Evolutionary conservation across 2,797 vertebrate species (phyloP).

Genomic region (Huso huso): DNA sequence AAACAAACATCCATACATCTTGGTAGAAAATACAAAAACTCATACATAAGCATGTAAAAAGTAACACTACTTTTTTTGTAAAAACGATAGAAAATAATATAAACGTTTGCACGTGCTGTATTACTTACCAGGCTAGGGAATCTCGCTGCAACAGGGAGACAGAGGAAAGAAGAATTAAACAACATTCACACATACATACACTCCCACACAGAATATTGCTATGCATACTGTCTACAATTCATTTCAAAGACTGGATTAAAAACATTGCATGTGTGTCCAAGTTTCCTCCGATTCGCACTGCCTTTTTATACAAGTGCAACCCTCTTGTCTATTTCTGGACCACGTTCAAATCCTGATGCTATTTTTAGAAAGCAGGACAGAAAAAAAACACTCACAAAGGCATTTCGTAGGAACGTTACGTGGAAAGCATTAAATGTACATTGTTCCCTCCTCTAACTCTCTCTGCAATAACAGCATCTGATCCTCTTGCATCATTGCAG

Average conservation of each 20-base stretch:
- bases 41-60: too few species aligned
- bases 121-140: slow-evolving; percentile 52
- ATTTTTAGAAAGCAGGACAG: slow-evolving; percentile 92
- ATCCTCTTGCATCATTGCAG: slow-evolving; percentile 40
- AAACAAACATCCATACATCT: slow-evolving; percentile 32
- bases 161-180: slow-evolving; percentile 32
- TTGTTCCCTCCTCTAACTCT: slow-evolving; percentile 58
- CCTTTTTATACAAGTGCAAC: slow-evolving; percentile 94
- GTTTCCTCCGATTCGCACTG: slow-evolving; percentile 82
- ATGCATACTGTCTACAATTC: slow-evolving; percentile 56
- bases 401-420: slow-evolving; percentile 75
- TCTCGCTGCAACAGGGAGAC: slow-evolving; percentile 42
- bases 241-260: slow-evolving; percentile 69
- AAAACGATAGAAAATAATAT: slow-evolving; percentile 15
- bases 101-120: slow-evolving; percentile 34
- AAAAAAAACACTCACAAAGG: slow-evolving; percentile 84
- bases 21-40: not conserved
- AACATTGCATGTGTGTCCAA: slow-evolving; percentile 69
- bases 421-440: slow-evolving; percentile 78
- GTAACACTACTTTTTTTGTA: not conserved
- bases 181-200: slow-evolving; percentile 29
- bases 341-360: slow-evolving; percentile 93
- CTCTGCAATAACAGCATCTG: slow-evolving; percentile 40
- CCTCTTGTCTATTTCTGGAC: slow-evolving; percentile 96
- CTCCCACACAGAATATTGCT: slow-evolving; percentile 26